Evolutionary conservation across 2,888 invertebrate genomes (phyloP).

Genomic region (Ormyrus labotus): DNA sequence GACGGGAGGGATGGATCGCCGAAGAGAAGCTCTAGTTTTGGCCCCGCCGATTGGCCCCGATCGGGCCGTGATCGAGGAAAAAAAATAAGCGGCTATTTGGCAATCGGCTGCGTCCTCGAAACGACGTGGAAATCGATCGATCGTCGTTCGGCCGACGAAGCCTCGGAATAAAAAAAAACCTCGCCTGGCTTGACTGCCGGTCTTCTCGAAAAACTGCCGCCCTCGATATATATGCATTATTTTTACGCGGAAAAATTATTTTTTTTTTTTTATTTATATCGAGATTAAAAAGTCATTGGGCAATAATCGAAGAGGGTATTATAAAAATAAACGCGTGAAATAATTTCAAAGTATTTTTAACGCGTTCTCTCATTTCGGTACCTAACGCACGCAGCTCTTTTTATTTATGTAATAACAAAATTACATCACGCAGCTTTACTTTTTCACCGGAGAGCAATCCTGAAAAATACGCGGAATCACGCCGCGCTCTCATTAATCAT

Average conservation of each 20-base stretch:
- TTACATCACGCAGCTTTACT: too few species aligned
- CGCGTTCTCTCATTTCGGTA: too few species aligned
- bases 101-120: slow-evolving; percentile 49
- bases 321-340: too few species aligned
- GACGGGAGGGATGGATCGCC: background rate
- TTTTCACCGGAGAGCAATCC: too few species aligned
- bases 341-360: too few species aligned
- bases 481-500: slow-evolving; percentile 17
- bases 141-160: slow-evolving; percentile 18
- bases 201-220: slow-evolving; percentile 10
- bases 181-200: slow-evolving; percentile 15
- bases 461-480: too few species aligned
- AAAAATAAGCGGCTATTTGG: slow-evolving; percentile 59
- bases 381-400: too few species aligned
- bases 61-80: slow-evolving; percentile 54
- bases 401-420: too few species aligned
- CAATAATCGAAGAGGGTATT: too few species aligned
- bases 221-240: background rate
- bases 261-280: background rate
- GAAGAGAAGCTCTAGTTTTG: slow-evolving; percentile 55
- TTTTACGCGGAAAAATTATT: background rate
- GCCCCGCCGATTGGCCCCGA: slow-evolving; percentile 56
- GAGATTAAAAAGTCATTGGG: slow-evolving; percentile 25
- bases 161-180: slow-evolving; percentile 19
- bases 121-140: slow-evolving; percentile 52